phyloP scores from a whole-genome alignment of 1,140 invertebrate species.

The Drosophila yakuba region DNA sequence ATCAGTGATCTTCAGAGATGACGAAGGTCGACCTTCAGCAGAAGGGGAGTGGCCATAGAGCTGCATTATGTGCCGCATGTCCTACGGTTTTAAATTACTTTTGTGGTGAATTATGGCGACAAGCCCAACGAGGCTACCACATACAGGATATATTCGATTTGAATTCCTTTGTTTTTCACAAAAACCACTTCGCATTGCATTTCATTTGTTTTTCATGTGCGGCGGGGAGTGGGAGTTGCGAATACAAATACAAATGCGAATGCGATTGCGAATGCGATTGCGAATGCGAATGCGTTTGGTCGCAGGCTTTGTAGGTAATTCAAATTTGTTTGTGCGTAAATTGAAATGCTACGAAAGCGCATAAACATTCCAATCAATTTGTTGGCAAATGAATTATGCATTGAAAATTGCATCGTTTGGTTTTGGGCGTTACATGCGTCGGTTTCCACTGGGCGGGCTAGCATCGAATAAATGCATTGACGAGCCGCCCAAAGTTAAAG shows the following conservation, averaged over 20 bases:
- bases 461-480: not conserved
- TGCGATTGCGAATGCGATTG: not conserved
- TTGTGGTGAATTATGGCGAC: constrained; percentile 56
- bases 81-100: constrained; percentile 56
- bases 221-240: not conserved
- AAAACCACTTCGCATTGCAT: constrained; percentile 44
- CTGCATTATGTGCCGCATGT: no score
- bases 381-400: constrained; percentile 71
- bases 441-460: not conserved
- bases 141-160: constrained; percentile 39
- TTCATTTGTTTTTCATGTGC: constrained; percentile 55
- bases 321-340: constrained; percentile 70
- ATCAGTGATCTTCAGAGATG: constrained; percentile 10
- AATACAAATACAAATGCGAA: not conserved
- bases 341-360: constrained; percentile 61
- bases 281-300: not conserved
- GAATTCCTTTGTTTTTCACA: constrained; percentile 51
- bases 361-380: constrained; percentile 72
- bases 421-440: constrained; percentile 5
- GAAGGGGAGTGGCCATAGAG: constrained; percentile 33
- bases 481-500: not conserved
- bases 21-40: not conserved
- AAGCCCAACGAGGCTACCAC: constrained; percentile 1
- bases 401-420: constrained; percentile 50
- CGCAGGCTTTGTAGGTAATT: constrained; percentile 49